Percentiles rank a stretch among this genome's conserved stretches.
These are phyloP conservation scores for Bostrychus sinensis DNA, from an alignment of 2,113 vertebrate species.

Conservation along the genomic window DNA sequence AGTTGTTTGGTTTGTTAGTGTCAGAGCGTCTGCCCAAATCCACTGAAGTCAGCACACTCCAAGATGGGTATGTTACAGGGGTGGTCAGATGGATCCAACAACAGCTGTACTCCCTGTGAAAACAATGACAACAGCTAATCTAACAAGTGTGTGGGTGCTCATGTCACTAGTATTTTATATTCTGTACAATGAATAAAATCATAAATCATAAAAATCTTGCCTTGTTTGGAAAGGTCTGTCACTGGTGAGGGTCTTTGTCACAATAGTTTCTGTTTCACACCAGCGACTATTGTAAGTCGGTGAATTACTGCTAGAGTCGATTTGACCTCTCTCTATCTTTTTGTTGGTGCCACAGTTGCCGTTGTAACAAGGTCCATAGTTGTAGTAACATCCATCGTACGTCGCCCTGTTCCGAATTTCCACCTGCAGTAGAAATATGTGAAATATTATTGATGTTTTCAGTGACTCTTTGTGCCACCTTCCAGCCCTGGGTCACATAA, in stretches of 20 bases:
- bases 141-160: no score
- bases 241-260: constrained; percentile 27
- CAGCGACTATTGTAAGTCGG: background rate
- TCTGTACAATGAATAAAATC: no score
- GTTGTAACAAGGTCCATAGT: background rate
- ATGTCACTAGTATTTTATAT: no score
- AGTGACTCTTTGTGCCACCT: no score
- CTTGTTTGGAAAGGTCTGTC: constrained; percentile 63
- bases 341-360: constrained; percentile 32
- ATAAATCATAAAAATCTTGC: constrained; percentile 57
- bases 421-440: constrained; percentile 48
- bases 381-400: background rate
- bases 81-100: constrained; percentile 51
- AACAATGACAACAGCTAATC: background rate
- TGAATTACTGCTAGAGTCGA: constrained; percentile 42
- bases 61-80: background rate
- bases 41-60: constrained; percentile 50
- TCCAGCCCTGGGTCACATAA: no score
- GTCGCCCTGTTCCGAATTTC: constrained; percentile 43
- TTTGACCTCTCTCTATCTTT: rapidly evolving
- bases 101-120: constrained; percentile 39
- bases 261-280: constrained; percentile 67
- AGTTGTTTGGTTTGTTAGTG: constrained; percentile 66
- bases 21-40: constrained; percentile 78
- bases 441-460: background rate